Evolutionary conservation across 1,140 invertebrate genomes (phyloP).

Genomic region (Bombus vancouverensis): DNA sequence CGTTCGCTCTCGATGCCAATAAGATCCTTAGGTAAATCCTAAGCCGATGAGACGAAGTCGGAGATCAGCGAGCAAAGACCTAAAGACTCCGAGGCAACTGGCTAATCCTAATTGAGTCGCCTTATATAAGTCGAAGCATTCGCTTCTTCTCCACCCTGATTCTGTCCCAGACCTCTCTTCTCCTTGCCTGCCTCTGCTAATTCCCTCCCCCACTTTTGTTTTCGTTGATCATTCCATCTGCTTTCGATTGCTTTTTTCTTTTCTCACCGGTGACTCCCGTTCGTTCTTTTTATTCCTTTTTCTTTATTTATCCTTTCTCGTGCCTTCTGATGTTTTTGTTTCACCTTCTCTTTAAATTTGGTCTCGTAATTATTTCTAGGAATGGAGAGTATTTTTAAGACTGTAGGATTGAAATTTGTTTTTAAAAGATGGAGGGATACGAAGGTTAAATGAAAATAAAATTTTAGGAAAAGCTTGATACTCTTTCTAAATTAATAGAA

Average conservation of each 20-base stretch:
- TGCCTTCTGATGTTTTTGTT: background rate
- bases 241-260: background rate
- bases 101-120: conserved; percentile 79
- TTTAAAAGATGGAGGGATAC: background rate
- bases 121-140: conserved; percentile 73
- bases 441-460: background rate
- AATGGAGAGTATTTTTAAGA: no score
- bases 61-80: conserved; percentile 74
- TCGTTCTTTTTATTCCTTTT: background rate
- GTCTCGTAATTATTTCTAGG: background rate
- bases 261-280: background rate
- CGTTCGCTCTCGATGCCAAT: conserved; percentile 68
- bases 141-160: conserved; percentile 47
- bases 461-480: background rate
- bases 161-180: conserved; percentile 5
- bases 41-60: conserved; percentile 77
- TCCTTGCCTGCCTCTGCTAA: background rate
- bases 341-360: background rate
- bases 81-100: conserved; percentile 65
- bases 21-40: conserved; percentile 76
- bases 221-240: background rate
- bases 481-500: background rate
- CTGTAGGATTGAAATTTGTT: background rate
- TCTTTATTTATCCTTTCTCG: background rate
- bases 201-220: conserved; percentile 10